phyloP scores from a whole-genome alignment of 2,888 invertebrate species.

The Biston betularia region DNA sequence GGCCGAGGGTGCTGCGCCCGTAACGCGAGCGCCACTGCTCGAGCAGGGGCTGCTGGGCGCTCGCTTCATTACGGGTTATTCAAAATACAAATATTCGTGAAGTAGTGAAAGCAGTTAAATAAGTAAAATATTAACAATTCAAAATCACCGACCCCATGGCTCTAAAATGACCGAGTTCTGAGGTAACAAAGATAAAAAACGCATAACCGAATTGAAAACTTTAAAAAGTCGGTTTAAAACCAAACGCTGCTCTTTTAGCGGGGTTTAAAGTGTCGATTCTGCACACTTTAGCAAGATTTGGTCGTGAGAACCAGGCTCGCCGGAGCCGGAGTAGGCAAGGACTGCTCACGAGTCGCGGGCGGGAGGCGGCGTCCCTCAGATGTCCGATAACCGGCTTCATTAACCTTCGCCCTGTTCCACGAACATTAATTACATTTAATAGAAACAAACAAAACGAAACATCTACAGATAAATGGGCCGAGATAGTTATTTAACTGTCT shows the following conservation, averaged over 20 bases:
- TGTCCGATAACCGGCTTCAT: conserved; percentile 77
- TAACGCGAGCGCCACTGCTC: too few relatives aligned
- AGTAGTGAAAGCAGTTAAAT: too few relatives aligned
- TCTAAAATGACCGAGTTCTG: neutral
- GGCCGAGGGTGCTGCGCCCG: conserved; percentile 11
- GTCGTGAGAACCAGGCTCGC: conserved; percentile 27
- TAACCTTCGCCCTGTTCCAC: conserved; percentile 74
- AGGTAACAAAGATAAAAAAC: neutral
- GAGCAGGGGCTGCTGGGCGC: too few relatives aligned
- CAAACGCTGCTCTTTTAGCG: conserved; percentile 1
- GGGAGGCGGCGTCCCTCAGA: conserved; percentile 57
- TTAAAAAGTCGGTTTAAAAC: too few relatives aligned
- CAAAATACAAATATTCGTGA: too few relatives aligned
- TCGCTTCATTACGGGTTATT: too few relatives aligned
- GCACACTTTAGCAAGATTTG: neutral
- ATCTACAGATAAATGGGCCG: conserved; percentile 76
- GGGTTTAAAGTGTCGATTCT: conserved; percentile 7
- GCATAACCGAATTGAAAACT: neutral
- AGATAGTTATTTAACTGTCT: conserved; percentile 83
- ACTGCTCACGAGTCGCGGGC: conserved; percentile 50
- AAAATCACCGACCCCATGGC: too few relatives aligned
- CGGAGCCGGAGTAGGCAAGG: conserved; percentile 28
- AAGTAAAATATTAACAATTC: too few relatives aligned
- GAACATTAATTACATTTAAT: conserved; percentile 80
- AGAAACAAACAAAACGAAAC: conserved; percentile 82